Evolutionary conservation across 2,797 vertebrate genomes (phyloP).

Genomic region (Cuculus canorus): DNA sequence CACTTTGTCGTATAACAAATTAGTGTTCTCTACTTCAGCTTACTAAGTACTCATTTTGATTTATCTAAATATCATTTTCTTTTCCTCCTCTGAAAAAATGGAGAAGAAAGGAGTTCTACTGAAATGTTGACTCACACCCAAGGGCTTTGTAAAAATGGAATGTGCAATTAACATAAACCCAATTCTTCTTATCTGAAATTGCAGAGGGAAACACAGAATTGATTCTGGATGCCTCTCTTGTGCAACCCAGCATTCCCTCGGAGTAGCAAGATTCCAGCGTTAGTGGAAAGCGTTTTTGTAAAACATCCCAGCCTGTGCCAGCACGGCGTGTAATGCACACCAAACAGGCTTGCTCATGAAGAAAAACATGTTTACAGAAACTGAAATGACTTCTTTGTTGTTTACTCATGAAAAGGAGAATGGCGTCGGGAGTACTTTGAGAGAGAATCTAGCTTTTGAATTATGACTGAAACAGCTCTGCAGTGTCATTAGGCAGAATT

Average conservation of each 20-base stretch:
- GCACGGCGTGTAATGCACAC: constrained; percentile 56
- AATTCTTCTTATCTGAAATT: constrained; percentile 27
- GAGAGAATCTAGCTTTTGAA: constrained; percentile 33
- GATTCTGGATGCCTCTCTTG: constrained; percentile 46
- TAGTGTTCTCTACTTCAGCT: neutral
- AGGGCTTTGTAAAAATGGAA: constrained; percentile 25
- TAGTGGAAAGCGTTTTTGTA: constrained; percentile 64
- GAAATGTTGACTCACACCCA: neutral
- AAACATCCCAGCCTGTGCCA: constrained; percentile 40
- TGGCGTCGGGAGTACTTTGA: constrained; percentile 26
- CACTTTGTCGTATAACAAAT: neutral
- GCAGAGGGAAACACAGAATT: neutral
- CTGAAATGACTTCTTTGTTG: constrained; percentile 60
- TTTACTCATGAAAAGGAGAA: constrained; percentile 52
- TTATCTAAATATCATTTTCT: constrained; percentile 21
- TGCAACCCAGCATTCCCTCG: constrained; percentile 49
- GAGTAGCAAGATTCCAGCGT: constrained; percentile 51
- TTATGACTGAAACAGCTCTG: neutral
- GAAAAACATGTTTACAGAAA: constrained; percentile 73
- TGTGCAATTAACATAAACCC: constrained; percentile 36
- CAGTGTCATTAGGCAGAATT: neutral
- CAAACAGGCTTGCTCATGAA: constrained; percentile 53
- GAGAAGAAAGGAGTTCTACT: neutral
- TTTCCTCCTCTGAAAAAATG: neutral
- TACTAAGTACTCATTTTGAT: neutral